Percentiles rank a stretch among this genome's conserved stretches.
phyloP scores from a whole-genome alignment of 2,888 invertebrate genomes.

The Pristionchus japonicus region DNA sequence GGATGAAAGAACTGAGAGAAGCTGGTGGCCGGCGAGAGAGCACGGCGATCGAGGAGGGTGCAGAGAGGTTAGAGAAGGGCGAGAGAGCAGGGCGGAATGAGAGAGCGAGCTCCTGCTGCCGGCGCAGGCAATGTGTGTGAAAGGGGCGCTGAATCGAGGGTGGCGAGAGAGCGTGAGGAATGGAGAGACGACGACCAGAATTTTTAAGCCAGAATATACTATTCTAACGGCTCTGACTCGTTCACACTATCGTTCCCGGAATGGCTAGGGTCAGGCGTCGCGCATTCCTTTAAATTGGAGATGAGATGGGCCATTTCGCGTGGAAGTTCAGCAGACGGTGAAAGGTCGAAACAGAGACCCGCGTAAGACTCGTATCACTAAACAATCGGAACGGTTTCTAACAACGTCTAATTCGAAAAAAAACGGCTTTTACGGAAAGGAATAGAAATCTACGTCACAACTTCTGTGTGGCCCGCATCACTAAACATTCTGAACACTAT shows the following conservation, averaged over 20 bases:
- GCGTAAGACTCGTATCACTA: too few species aligned
- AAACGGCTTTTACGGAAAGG: too few species aligned
- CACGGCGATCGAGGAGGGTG: not conserved
- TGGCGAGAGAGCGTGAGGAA: too few species aligned
- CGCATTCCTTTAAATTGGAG: not conserved
- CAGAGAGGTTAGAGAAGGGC: not conserved
- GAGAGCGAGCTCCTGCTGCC: not conserved
- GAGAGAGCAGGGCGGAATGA: not conserved
- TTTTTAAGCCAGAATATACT: conserved; percentile 3
- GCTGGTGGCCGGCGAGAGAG: not conserved
- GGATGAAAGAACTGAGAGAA: not conserved
- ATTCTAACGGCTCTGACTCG: not conserved
- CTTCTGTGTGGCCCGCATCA: too few species aligned
- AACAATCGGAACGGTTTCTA: too few species aligned
- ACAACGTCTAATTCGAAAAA: too few species aligned
- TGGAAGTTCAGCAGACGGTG: too few species aligned
- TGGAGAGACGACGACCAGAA: not conserved
- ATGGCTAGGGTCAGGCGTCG: not conserved
- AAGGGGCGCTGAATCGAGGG: too few species aligned
- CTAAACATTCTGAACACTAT: too few species aligned
- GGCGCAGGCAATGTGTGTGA: not conserved
- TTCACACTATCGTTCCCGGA: not conserved
- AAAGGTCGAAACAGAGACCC: too few species aligned
- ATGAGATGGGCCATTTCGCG: too few species aligned
- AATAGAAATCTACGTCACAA: too few species aligned